A percentile compares a stretch with the other conserved stretches of the same genome.
Evolutionary conservation across 53 echinoderm and acorn worm species (phyloP).

Genomic region (Mesocentrotus franciscanus): DNA sequence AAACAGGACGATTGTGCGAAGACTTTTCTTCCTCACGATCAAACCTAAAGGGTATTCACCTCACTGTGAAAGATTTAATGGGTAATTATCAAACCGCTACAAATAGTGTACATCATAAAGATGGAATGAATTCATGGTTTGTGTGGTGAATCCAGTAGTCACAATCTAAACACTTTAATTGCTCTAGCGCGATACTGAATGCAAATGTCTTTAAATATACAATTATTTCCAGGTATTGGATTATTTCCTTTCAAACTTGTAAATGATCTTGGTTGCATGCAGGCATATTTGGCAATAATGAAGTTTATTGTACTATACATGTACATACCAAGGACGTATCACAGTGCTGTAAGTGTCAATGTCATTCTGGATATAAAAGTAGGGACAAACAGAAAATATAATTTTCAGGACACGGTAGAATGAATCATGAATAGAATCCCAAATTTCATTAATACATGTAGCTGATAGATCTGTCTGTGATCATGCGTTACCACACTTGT

Average conservation of each 20-base stretch:
- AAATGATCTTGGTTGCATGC: not conserved
- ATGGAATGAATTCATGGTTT: not conserved
- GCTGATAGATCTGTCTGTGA: too few species aligned
- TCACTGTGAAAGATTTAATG: not conserved
- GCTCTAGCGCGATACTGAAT: not conserved
- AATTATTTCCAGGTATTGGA: constrained; percentile 8
- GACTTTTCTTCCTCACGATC: not conserved
- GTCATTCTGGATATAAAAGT: too few species aligned
- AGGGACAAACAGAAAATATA: too few species aligned
- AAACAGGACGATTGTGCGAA: not conserved
- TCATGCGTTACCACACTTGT: not conserved
- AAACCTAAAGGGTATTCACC: not conserved
- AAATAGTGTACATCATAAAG: constrained; percentile 1
- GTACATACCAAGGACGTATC: not conserved
- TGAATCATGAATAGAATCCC: too few species aligned
- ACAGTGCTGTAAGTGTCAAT: not conserved
- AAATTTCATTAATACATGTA: too few species aligned
- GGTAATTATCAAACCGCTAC: constrained; percentile 11
- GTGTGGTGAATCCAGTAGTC: not conserved
- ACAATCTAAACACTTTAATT: constrained; percentile 20
- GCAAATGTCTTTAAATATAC: not conserved
- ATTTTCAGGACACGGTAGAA: too few species aligned
- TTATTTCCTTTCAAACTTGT: not conserved
- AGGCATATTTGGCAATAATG: not conserved
- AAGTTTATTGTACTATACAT: not conserved